A percentile compares a stretch with the other conserved stretches of the same genome.
These are phyloP conservation scores for Marmota monax DNA, from an alignment of 2,113 vertebrate genomes.

Conservation along the genomic window DNA sequence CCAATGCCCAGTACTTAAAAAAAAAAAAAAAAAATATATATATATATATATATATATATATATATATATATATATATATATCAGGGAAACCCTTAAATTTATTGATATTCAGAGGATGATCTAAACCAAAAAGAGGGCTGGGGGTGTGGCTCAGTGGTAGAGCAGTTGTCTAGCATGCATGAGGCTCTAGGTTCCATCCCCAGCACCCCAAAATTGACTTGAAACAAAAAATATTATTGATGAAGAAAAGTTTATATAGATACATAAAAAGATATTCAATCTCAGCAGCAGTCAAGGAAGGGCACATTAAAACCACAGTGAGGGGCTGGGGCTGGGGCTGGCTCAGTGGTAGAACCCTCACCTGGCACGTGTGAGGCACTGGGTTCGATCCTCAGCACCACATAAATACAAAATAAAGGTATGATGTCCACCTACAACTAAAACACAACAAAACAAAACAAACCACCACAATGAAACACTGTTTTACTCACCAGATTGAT, in stretches of 20 bases:
- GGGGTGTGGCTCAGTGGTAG: background rate
- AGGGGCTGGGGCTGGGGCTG: too few relatives aligned
- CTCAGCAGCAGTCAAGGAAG: background rate
- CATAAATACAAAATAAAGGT: too few relatives aligned
- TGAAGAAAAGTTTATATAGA: background rate
- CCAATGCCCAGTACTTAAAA: too few relatives aligned
- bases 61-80: background rate
- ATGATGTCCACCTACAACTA: too few relatives aligned
- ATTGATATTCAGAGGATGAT: background rate
- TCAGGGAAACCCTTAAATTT: conserved; percentile 10
- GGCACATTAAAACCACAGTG: background rate
- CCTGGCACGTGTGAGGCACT: too few relatives aligned
- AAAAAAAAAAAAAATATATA: too few relatives aligned
- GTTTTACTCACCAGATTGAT: background rate
- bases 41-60: too few relatives aligned
- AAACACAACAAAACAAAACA: too few relatives aligned
- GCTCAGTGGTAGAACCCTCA: too few relatives aligned
- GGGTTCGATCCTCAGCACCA: too few relatives aligned
- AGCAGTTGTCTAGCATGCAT: background rate
- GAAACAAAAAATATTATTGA: background rate
- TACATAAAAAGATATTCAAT: background rate
- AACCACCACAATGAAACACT: background rate
- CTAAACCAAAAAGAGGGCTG: background rate
- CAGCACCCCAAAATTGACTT: background rate
- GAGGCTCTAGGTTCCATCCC: background rate